Conservation (phyloP, 2,797 vertebrate genomes). For the Falco novaeseelandiae region DNA sequence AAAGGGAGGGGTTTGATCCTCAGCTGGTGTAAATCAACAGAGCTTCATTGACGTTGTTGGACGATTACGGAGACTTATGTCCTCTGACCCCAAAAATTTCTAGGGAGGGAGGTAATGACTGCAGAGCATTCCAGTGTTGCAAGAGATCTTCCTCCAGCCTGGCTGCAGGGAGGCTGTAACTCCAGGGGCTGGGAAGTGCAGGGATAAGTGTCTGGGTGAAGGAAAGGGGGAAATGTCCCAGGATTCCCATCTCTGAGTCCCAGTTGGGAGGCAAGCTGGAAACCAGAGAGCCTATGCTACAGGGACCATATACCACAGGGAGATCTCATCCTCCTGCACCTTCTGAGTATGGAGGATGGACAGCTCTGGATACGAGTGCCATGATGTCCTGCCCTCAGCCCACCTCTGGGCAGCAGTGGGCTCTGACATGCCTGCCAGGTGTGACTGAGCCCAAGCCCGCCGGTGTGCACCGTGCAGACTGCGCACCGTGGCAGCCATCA, state of each 20-base stretch:
- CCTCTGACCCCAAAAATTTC: constrained; percentile 69
- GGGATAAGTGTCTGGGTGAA: not conserved
- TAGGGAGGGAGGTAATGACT: constrained; percentile 60
- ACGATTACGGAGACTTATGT: constrained; percentile 45
- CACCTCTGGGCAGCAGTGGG: not conserved
- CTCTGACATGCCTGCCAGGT: rapidly evolving
- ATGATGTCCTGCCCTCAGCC: not conserved
- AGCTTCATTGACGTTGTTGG: constrained; percentile 56
- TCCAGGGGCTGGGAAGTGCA: not conserved
- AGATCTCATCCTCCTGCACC: not conserved
- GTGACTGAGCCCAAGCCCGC: not conserved
- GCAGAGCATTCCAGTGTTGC: constrained; percentile 64
- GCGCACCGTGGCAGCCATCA: rapidly evolving
- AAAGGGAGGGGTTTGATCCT: constrained; percentile 59
- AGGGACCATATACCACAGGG: rapidly evolving
- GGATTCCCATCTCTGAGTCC: not conserved
- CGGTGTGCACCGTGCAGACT: rapidly evolving
- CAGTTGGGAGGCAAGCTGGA: not conserved
- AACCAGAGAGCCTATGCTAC: not conserved
- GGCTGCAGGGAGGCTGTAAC: not conserved
- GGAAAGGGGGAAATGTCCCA: not conserved
- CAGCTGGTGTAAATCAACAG: constrained; percentile 59
- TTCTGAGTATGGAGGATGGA: not conserved
- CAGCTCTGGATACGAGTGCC: rapidly evolving
- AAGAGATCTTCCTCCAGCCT: constrained; percentile 53